Conservation (phyloP, 2,888 invertebrate genomes). For the Nomada fucata region DNA sequence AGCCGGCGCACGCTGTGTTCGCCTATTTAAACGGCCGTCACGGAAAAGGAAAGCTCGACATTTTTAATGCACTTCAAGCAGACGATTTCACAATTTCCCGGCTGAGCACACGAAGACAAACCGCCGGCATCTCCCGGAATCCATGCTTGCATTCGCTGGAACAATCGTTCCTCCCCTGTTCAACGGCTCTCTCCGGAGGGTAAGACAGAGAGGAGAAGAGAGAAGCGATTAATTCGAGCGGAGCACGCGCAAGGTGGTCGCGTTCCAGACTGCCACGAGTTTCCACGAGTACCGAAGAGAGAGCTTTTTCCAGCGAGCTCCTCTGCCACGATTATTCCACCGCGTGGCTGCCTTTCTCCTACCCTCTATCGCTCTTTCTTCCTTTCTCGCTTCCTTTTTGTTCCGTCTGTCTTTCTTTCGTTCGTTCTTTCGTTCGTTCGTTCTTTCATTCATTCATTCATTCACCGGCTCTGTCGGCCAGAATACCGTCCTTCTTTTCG, state of each 20-base stretch:
- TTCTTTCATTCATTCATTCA: too few species aligned
- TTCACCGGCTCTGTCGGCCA: not conserved
- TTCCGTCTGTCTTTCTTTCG: slow-evolving; percentile 17
- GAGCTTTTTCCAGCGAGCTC: slow-evolving; percentile 31
- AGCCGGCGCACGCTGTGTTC: too few species aligned
- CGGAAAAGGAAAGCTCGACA: too few species aligned
- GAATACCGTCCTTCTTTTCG: slow-evolving; percentile 17
- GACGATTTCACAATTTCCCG: not conserved
- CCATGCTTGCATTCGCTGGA: not conserved
- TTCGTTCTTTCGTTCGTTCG: not conserved
- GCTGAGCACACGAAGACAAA: not conserved
- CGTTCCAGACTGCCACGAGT: slow-evolving; percentile 23
- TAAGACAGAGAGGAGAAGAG: slow-evolving; percentile 16
- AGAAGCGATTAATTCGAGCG: slow-evolving; percentile 38
- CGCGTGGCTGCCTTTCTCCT: slow-evolving; percentile 7
- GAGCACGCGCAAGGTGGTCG: slow-evolving; percentile 22
- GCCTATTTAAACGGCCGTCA: too few species aligned
- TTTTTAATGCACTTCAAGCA: not conserved
- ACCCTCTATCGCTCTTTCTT: not conserved
- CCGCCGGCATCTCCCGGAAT: slow-evolving; percentile 1
- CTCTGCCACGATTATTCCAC: slow-evolving; percentile 46
- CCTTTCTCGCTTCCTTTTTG: slow-evolving; percentile 25
- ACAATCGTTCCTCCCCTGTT: not conserved
- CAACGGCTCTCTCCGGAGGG: not conserved
- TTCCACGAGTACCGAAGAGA: slow-evolving; percentile 12